phyloP scores from a whole-genome alignment of 2,113 vertebrate genomes.

The Lates calcarifer region DNA sequence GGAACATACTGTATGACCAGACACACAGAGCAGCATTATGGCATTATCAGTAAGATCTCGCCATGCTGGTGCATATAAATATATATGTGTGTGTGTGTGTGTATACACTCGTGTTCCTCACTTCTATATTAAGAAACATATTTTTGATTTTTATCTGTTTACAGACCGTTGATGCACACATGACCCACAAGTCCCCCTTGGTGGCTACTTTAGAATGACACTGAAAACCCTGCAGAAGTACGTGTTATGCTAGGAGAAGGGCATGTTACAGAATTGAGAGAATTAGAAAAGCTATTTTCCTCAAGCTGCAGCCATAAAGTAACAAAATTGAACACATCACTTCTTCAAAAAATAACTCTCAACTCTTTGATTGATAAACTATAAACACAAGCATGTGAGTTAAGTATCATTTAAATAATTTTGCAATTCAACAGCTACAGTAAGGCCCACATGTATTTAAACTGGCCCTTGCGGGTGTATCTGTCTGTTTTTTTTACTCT shows the following conservation, averaged over 20 bases:
- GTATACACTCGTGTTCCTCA: constrained; percentile 22
- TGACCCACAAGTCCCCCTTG: constrained; percentile 21
- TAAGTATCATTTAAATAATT: background rate
- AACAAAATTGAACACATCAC: background rate
- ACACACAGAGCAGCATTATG: constrained; percentile 47
- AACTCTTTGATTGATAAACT: background rate
- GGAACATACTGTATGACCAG: constrained; percentile 32
- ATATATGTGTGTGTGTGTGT: background rate
- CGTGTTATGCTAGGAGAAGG: background rate
- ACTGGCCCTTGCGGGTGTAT: background rate
- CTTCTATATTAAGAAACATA: constrained; percentile 23
- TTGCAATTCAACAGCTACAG: background rate
- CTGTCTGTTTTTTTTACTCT: background rate
- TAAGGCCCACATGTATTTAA: background rate
- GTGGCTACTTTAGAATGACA: background rate
- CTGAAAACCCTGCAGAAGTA: background rate
- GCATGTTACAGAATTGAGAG: background rate
- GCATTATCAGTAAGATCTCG: constrained; percentile 31
- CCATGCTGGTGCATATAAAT: constrained; percentile 6
- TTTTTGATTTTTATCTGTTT: constrained; percentile 28
- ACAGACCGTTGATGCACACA: constrained; percentile 25
- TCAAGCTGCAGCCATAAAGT: background rate
- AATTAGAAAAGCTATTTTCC: background rate
- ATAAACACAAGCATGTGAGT: background rate
- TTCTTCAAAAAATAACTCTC: background rate